Base-by-base conservation (phyloP, 2,113 vertebrate genomes). In the Piliocolobus tephrosceles region DNA sequence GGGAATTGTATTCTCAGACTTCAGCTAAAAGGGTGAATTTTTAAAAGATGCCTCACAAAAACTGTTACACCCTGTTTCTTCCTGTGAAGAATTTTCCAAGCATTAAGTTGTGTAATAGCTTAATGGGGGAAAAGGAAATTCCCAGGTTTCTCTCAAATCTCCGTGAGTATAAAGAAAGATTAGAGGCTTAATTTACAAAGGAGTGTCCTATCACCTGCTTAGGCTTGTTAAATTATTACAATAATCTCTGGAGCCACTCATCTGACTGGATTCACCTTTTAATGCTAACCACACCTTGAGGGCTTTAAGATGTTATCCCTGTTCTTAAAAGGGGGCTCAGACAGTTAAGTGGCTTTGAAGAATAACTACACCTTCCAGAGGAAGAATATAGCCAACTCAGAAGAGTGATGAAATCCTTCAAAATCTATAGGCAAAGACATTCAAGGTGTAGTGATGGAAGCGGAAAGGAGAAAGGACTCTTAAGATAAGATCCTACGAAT, bases 31-130 rank as follows among this genome's bases (percentile, higher is more conserved):
- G 88, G 87, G 66, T 95, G 22, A 90, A 87, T 94, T 95, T 38
- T 88, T 40, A n/a, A 58, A 64, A 97, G 91, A 22, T 23, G n/a
- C 30, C 88, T 97, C 88, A 90, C 20, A 68, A 78, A 90, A 88
- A 76, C 89, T 97, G 92, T 92, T 94, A 96, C 88, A 97, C 96
- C 91, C 96, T 86, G 76, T 89, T 92, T 97, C 91, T 96, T 96
- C 96, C 96, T 93, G 92, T 86, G 84, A 98, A 97, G 80, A 94
- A 90, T 95, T 97, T 97, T 97, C 90, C 87, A 97, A 97, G 95
- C 92, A 89, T 92, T 90, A 94, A 88, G 58, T 92, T 90, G 88
- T 91, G n/a, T 82, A 96, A 97, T 11, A 79, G 52, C 17, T 70
- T 94, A 95, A 94, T 6, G 88, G 27, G 88, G 57, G 18, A 78